Evolutionary conservation across 2,797 vertebrate species (phyloP).

Genomic region (Thaleichthys pacificus): DNA sequence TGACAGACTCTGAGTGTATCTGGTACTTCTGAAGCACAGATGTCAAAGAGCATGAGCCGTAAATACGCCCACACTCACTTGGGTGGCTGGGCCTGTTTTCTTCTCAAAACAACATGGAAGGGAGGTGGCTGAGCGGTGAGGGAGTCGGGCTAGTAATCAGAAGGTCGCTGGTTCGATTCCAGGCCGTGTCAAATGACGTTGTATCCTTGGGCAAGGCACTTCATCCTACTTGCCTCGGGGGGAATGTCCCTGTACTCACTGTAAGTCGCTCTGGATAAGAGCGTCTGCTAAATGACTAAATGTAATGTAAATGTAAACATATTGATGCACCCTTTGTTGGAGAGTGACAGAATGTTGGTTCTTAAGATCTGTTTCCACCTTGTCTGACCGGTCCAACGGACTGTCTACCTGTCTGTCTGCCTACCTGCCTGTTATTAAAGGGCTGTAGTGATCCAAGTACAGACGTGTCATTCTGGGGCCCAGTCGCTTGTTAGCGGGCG

Average conservation of each 20-base stretch:
- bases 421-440: conserved; percentile 28
- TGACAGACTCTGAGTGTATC: conserved; percentile 17
- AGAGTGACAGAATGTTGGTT: no score
- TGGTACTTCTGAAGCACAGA: conserved; percentile 34
- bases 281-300: no score
- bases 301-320: no score
- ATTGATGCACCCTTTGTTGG: conserved; percentile 7
- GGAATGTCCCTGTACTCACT: no score
- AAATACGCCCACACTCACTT: conserved; percentile 13
- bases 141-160: no score
- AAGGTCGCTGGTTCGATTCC: no score
- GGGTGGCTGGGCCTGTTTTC: conserved; percentile 14
- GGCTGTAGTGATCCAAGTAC: conserved; percentile 29
- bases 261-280: no score
- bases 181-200: no score
- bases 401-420: no score
- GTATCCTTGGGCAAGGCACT: no score
- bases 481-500: conserved; percentile 26
- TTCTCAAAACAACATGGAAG: neutral
- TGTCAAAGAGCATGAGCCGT: conserved; percentile 27
- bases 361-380: conserved; percentile 28
- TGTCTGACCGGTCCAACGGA: neutral
- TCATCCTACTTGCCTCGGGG: no score
- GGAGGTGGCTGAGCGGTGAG: no score
- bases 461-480: conserved; percentile 41